Percentiles rank a stretch among this genome's conserved stretches.
Conservation (phyloP, 2,888 invertebrate genomes). For the Lingula anatina region DNA sequence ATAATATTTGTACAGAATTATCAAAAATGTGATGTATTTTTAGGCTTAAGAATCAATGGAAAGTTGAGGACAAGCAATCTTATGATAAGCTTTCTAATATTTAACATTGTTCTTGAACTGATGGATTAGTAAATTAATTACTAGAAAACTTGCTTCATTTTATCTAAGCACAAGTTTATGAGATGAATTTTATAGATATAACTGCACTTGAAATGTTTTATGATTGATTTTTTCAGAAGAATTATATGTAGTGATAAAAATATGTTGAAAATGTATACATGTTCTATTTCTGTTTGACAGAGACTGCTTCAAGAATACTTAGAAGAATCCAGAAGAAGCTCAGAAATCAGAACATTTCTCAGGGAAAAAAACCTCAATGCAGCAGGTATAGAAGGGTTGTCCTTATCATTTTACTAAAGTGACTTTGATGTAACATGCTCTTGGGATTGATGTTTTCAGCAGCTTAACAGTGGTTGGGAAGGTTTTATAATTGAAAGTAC, state of each 20-base stretch:
- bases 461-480: too few relatives aligned
- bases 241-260: neutral
- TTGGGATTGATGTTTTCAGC: too few relatives aligned
- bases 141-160: too few relatives aligned
- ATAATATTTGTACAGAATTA: too few relatives aligned
- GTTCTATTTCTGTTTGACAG: slow-evolving; percentile 17
- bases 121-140: neutral
- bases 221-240: too few relatives aligned
- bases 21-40: too few relatives aligned
- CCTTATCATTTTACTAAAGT: neutral
- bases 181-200: too few relatives aligned
- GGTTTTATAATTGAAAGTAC: too few relatives aligned
- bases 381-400: slow-evolving; percentile 23
- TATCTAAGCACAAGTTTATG: too few relatives aligned
- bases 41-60: too few relatives aligned
- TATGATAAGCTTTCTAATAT: neutral
- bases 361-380: slow-evolving; percentile 64
- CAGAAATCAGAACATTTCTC: slow-evolving; percentile 63
- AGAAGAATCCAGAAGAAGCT: slow-evolving; percentile 63
- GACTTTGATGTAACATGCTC: neutral
- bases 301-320: slow-evolving; percentile 55
- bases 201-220: too few relatives aligned
- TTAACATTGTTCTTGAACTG: neutral
- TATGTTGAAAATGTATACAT: neutral
- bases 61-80: too few relatives aligned